Conservation (phyloP, 2,797 vertebrate species). For the Phyllotis vaccarum region DNA sequence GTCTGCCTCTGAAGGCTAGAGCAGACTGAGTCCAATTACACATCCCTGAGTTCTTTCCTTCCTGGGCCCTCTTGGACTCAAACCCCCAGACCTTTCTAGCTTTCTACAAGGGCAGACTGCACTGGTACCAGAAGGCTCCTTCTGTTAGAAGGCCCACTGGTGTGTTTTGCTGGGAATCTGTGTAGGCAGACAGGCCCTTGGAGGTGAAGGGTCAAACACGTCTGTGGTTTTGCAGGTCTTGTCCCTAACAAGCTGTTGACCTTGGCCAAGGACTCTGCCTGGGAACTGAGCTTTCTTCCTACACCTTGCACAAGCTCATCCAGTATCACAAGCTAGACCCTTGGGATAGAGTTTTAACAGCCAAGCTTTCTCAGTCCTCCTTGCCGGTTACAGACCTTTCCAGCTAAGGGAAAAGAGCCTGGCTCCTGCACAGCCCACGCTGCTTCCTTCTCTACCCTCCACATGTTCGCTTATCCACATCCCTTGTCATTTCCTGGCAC, state of each 20-base stretch:
- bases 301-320: background rate
- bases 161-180: background rate
- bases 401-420: background rate
- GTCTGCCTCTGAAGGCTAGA: conserved; percentile 33
- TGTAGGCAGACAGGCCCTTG: background rate
- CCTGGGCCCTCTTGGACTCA: background rate
- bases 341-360: background rate
- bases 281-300: background rate
- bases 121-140: background rate
- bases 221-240: conserved; percentile 28
- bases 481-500: background rate
- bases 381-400: background rate
- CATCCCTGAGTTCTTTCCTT: conserved; percentile 39
- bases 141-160: background rate
- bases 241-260: conserved; percentile 35
- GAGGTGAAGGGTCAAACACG: background rate
- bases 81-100: background rate
- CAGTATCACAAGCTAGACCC: background rate
- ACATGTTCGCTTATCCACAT: background rate
- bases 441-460: background rate
- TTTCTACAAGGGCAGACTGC: conserved; percentile 36
- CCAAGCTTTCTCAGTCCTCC: background rate
- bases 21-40: conserved; percentile 58
- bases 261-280: conserved; percentile 58
- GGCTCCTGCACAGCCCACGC: background rate